Evolutionary conservation across 2,888 invertebrate species (phyloP).

Genomic region (Aphidius colemani): DNA sequence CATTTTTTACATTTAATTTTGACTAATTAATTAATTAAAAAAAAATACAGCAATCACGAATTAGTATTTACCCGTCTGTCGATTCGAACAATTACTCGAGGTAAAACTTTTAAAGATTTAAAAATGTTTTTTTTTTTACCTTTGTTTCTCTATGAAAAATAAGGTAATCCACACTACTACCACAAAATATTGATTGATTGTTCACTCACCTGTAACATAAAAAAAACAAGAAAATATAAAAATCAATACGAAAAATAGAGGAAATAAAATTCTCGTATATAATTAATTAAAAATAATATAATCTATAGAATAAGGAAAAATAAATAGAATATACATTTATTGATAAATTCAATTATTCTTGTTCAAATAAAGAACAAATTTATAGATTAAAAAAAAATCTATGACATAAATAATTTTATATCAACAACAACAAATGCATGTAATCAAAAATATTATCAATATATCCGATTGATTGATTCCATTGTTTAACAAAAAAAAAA

Average conservation of each 20-base stretch:
- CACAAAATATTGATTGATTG: background rate
- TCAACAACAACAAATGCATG: too few relatives aligned
- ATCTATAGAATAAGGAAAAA: too few relatives aligned
- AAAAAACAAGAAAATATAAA: conserved; percentile 9
- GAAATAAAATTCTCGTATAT: background rate
- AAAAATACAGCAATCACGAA: conserved; percentile 31
- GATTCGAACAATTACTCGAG: conserved; percentile 23
- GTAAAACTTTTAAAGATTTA: too few relatives aligned
- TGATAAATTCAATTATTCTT: too few relatives aligned
- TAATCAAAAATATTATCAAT: too few relatives aligned
- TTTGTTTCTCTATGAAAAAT: background rate
- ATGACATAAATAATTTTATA: too few relatives aligned
- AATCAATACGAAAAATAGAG: background rate
- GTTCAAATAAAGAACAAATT: too few relatives aligned
- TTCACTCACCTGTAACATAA: conserved; percentile 35
- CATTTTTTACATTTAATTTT: conserved; percentile 44
- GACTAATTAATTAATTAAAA: conserved; percentile 49
- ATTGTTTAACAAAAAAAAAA: too few relatives aligned
- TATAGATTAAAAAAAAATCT: too few relatives aligned
- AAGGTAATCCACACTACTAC: too few relatives aligned
- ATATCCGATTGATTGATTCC: too few relatives aligned
- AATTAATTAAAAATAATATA: background rate
- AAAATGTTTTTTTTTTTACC: background rate
- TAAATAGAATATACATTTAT: too few relatives aligned
- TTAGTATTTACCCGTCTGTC: conserved; percentile 36